Base-by-base conservation (phyloP, 30 jellyfish, hydroid and myxozoan genomes). In the Catostylus mosaicus region DNA sequence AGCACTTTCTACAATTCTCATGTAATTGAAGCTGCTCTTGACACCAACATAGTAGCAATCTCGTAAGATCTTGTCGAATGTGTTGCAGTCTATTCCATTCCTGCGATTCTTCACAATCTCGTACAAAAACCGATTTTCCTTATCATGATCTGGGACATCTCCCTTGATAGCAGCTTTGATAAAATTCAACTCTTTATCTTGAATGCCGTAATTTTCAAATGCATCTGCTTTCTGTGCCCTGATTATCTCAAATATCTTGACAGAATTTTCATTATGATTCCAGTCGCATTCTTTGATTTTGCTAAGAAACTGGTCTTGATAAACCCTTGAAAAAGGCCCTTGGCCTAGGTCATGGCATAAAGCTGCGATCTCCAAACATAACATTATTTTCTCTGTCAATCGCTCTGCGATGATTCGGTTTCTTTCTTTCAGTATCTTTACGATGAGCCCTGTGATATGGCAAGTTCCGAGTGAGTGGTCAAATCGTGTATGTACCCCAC, bases 391-490 rank as follows among this genome's bases (percentile, higher is more conserved):
- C 32, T 79, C 74, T 10, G 73, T 64, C 54, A 65, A 56, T 4
- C 29, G 4, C 2, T 65, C 54, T 31, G 22, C 57, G 34, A 79
- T 37, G 37, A 40, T 65, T 12, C 38, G 46, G 50, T 29, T 31
- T 32, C 75, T 43, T 9, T 64, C 88, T 75, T 33, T 84, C 63
- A 84, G 40, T n/a, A 82, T n/a, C 73, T 54, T 84, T 59, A 84
- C 22, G 27, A 84, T 6, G 3, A 36, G 10, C 11, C 83, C 87
- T 22, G 82, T 35, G 0, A 84, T 20, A 73, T 71, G 74, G 46
- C 87, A 82, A n/a, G 88, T 74, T 19, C 94, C 94, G 36, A 84
- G 78, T 1, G 88, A 56, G 64, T 84, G 94, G 33, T 71, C 94
- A 31, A 84, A 84, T 45, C 94, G 30, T 8, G 94, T 84, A 50